A percentile compares a stretch with the other conserved stretches of the same genome.
Evolutionary conservation across 2,888 invertebrate species (phyloP).

Genomic region (Cylindroiulus punctatus): DNA sequence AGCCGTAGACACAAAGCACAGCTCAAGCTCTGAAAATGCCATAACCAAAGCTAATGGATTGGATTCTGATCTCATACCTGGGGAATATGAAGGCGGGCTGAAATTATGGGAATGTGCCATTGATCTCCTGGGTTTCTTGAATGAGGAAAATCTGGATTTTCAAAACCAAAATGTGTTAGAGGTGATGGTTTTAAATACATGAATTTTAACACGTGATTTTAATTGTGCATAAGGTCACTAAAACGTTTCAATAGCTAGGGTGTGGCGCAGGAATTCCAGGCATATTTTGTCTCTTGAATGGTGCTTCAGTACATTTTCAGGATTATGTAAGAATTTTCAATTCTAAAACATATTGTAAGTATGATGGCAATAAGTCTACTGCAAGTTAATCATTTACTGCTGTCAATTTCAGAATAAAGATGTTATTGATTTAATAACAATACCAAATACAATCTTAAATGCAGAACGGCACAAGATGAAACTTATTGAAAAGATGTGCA

Average conservation of each 20-base stretch:
- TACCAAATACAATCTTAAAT: slow-evolving; percentile 82
- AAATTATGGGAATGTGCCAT: slow-evolving; percentile 96
- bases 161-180: slow-evolving; percentile 76
- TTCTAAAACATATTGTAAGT: slow-evolving; percentile 54
- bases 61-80: slow-evolving; percentile 75
- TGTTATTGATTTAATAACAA: slow-evolving; percentile 81
- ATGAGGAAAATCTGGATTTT: slow-evolving; percentile 61
- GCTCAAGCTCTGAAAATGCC: background rate
- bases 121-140: slow-evolving; percentile 77
- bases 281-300: slow-evolving; percentile 76
- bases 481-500: slow-evolving; percentile 64
- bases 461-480: slow-evolving; percentile 65
- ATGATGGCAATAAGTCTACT: slow-evolving; percentile 63
- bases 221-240: slow-evolving; percentile 54
- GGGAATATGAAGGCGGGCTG: slow-evolving; percentile 88
- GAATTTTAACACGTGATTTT: background rate
- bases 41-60: background rate
- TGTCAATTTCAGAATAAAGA: slow-evolving; percentile 77
- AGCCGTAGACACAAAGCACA: background rate
- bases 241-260: slow-evolving; percentile 72
- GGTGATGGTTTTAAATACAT: slow-evolving; percentile 60
- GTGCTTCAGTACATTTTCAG: slow-evolving; percentile 83
- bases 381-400: background rate
- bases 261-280: slow-evolving; percentile 92
- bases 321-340: slow-evolving; percentile 81